Conservation (phyloP, 1,140 invertebrate species). For the Bombus cullumanus region DNA sequence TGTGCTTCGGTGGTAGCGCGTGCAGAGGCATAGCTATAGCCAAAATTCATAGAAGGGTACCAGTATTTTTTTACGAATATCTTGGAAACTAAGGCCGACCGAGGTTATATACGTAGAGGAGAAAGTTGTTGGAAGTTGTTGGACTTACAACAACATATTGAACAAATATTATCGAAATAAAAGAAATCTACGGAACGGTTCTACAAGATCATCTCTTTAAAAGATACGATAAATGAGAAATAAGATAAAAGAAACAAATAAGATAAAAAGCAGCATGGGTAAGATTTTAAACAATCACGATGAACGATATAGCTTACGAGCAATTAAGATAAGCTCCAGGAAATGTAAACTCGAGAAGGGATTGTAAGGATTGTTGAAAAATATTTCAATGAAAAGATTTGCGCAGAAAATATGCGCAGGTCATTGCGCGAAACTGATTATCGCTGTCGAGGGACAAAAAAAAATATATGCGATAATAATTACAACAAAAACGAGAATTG, state of each 20-base stretch:
- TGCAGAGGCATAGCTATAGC: too few relatives aligned
- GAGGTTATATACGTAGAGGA: too few relatives aligned
- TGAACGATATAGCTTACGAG: not conserved
- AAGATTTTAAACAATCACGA: not conserved
- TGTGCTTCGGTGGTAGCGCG: too few relatives aligned
- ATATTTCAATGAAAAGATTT: not conserved
- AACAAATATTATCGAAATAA: too few relatives aligned
- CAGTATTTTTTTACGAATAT: too few relatives aligned
- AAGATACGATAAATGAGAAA: too few relatives aligned
- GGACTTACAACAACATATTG: too few relatives aligned
- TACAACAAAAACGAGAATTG: not conserved
- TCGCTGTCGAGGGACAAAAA: accelerated
- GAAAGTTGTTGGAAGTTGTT: too few relatives aligned
- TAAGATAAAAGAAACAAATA: not conserved
- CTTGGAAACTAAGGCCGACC: too few relatives aligned
- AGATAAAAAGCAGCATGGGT: not conserved
- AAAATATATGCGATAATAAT: not conserved
- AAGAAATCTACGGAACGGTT: too few relatives aligned
- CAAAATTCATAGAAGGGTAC: too few relatives aligned
- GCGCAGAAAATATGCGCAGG: accelerated
- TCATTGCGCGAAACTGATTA: not conserved
- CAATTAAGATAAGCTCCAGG: not conserved
- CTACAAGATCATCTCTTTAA: too few relatives aligned
- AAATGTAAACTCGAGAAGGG: not conserved
- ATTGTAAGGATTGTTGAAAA: not conserved